phyloP scores from a whole-genome alignment of 2,113 vertebrate genomes.

The Fulmarus glacialis region DNA sequence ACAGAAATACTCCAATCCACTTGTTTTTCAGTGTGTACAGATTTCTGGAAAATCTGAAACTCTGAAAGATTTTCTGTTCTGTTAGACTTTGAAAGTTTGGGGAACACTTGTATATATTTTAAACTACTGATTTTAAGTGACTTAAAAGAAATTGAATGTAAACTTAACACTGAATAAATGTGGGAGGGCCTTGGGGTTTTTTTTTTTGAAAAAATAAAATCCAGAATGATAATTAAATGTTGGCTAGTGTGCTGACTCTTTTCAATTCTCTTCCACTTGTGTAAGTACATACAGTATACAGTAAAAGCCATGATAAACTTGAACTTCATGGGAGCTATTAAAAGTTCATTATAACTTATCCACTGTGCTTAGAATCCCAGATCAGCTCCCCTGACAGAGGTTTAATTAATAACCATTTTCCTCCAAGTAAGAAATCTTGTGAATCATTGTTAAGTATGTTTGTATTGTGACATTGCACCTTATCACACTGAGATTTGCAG shows the following conservation, averaged over 20 bases:
- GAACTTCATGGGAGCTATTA: not conserved
- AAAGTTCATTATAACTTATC: not conserved
- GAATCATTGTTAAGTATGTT: not conserved
- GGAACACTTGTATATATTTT: not conserved
- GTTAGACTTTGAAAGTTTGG: not conserved
- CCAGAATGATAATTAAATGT: not conserved
- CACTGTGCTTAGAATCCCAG: not conserved
- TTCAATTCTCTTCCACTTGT: not conserved
- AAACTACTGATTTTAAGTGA: slow-evolving; percentile 61
- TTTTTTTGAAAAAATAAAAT: slow-evolving; percentile 34
- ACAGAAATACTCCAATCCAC: not conserved
- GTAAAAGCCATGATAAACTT: not conserved
- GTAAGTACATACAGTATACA: not conserved
- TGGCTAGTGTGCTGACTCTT: not conserved
- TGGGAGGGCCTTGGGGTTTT: not conserved
- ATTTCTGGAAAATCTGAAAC: slow-evolving; percentile 14
- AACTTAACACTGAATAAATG: slow-evolving; percentile 25
- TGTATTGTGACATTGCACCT: accelerated
- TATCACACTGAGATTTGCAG: not conserved
- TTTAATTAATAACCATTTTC: not conserved
- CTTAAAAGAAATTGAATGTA: slow-evolving; percentile 34
- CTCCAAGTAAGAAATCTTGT: not conserved
- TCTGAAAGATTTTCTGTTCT: not conserved
- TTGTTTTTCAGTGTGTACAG: not conserved
- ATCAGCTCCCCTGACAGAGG: not conserved